A percentile compares a stretch with the other conserved stretches of the same genome.
Conservation (phyloP, 2,797 vertebrate species). For the Babyrousa celebensis region DNA sequence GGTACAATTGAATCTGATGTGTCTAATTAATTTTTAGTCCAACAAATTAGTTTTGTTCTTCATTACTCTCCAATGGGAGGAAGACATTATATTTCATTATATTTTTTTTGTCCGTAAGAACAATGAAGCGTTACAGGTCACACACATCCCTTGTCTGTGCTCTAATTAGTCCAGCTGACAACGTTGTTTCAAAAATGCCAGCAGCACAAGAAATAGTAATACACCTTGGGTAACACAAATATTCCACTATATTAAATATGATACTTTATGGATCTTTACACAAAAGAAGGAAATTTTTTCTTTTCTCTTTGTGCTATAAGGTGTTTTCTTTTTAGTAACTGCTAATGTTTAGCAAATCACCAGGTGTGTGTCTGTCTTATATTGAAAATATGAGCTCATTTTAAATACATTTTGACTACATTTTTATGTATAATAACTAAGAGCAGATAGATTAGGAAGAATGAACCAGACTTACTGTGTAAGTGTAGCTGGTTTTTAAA, state of each 20-base stretch:
- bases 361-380: slow-evolving; percentile 79
- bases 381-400: slow-evolving; percentile 37
- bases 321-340: slow-evolving; percentile 76
- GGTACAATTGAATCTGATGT: slow-evolving; percentile 91
- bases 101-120: slow-evolving; percentile 91
- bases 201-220: slow-evolving; percentile 79
- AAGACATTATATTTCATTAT: slow-evolving; percentile 92
- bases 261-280: not conserved
- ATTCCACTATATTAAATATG: slow-evolving; percentile 75
- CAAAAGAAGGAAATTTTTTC: slow-evolving; percentile 46
- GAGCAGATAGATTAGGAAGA: slow-evolving; percentile 62
- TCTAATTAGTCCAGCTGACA: slow-evolving; percentile 91
- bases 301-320: slow-evolving; percentile 61
- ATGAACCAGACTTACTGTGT: not conserved
- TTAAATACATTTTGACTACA: slow-evolving; percentile 70
- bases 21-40: slow-evolving; percentile 93
- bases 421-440: slow-evolving; percentile 80
- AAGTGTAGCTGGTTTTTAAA: slow-evolving; percentile 34
- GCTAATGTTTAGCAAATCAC: slow-evolving; percentile 58
- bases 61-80: slow-evolving; percentile 92
- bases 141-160: slow-evolving; percentile 87
- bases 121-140: slow-evolving; percentile 89
- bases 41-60: slow-evolving; percentile 93
- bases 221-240: slow-evolving; percentile 75
- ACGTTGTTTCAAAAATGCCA: slow-evolving; percentile 89